phyloP scores from a whole-genome alignment of 2,113 vertebrate species.

The Ceyx melanurus region DNA sequence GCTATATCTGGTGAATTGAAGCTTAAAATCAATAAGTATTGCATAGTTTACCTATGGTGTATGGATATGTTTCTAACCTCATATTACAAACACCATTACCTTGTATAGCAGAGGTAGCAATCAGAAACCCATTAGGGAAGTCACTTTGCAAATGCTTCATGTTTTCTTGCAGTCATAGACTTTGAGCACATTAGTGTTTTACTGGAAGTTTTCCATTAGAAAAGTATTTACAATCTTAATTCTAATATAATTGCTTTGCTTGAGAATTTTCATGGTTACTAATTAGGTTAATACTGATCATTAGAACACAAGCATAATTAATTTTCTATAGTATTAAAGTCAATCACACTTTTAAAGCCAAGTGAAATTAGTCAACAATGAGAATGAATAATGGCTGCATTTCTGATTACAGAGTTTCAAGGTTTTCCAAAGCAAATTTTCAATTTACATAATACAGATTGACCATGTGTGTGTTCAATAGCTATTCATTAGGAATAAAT shows the following conservation, averaged over 20 bases:
- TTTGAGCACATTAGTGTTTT: not conserved
- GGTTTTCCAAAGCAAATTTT: not conserved
- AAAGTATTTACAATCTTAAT: slow-evolving; percentile 33
- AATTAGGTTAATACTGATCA: slow-evolving; percentile 32
- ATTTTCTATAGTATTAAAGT: slow-evolving; percentile 31
- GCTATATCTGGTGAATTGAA: not conserved
- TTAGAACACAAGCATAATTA: slow-evolving; percentile 24
- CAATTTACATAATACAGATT: not conserved
- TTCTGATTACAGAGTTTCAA: not conserved
- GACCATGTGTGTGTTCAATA: not conserved
- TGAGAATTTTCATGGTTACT: slow-evolving; percentile 15
- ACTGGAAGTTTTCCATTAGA: not conserved
- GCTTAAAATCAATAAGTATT: not conserved
- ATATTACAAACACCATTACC: not conserved
- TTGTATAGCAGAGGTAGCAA: not conserved
- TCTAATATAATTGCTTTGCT: slow-evolving; percentile 7
- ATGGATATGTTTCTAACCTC: not conserved
- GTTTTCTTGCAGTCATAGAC: not conserved
- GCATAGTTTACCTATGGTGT: not conserved
- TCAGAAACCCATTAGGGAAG: not conserved
- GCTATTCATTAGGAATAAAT: not conserved
- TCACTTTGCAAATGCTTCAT: not conserved
- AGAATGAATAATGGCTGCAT: not conserved
- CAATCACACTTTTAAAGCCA: slow-evolving; percentile 9
- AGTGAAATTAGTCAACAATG: not conserved